Evolutionary conservation across 2,888 invertebrate species (phyloP).

Genomic region (Gasteruption jaculator): DNA sequence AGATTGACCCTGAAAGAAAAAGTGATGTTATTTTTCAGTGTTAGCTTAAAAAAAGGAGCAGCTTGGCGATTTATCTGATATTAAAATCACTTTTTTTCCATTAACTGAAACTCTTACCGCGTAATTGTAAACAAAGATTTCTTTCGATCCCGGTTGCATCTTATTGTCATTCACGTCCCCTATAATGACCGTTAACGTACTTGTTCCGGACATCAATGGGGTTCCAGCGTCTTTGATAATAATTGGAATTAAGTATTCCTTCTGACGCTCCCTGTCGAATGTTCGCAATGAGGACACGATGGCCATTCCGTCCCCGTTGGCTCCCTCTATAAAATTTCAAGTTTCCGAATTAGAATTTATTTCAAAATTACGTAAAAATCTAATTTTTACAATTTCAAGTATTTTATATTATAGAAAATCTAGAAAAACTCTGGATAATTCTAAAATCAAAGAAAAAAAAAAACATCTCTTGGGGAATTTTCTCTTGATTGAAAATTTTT

Average conservation of each 20-base stretch:
- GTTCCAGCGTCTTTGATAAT: slow-evolving; percentile 96
- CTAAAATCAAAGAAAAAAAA: too few relatives aligned
- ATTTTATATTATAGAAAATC: not conserved
- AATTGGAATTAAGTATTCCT: slow-evolving; percentile 94
- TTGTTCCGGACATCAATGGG: slow-evolving; percentile 94
- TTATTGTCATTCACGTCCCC: slow-evolving; percentile 98
- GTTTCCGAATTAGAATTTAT: not conserved
- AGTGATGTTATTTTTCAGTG: not conserved
- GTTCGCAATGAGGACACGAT: slow-evolving; percentile 89
- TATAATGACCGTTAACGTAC: slow-evolving; percentile 92
- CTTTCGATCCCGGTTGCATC: slow-evolving; percentile 96
- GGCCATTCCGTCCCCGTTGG: slow-evolving; percentile 96
- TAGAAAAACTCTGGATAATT: too few relatives aligned
- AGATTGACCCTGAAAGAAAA: slow-evolving; percentile 68
- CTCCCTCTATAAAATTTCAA: slow-evolving; percentile 70
- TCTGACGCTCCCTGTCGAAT: slow-evolving; percentile 93
- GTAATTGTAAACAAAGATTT: slow-evolving; percentile 96
- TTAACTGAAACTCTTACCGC: slow-evolving; percentile 52
- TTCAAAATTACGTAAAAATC: not conserved
- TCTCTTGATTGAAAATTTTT: not conserved
- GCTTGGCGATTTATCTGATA: not conserved
- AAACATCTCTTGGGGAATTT: too few relatives aligned
- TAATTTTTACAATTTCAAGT: not conserved
- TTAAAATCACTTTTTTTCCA: not conserved
- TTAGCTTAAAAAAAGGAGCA: slow-evolving; percentile 1